Conservation (phyloP, 2,888 invertebrate species). For the Acanthacorydalis orientalis region DNA sequence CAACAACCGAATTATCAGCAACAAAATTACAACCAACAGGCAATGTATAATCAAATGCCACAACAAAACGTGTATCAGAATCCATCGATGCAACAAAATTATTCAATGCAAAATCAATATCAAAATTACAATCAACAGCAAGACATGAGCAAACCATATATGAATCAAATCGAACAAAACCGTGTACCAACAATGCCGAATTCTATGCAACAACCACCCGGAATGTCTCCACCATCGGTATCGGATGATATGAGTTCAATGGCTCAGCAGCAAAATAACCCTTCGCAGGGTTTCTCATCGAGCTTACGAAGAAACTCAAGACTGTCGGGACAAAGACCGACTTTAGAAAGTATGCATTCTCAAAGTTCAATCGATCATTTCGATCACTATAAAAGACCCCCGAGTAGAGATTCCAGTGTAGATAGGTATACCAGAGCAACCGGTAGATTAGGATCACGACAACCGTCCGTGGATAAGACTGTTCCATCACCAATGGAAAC, state of each 20-base stretch:
- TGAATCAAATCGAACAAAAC: constrained; percentile 20
- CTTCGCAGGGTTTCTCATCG: constrained; percentile 14
- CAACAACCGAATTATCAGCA: constrained; percentile 11
- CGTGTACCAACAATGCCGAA: constrained; percentile 13
- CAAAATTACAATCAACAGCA: constrained; percentile 15
- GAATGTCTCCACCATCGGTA: constrained; percentile 14
- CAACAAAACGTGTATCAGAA: constrained; percentile 9
- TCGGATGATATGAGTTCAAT: constrained; percentile 12
- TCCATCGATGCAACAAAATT: constrained; percentile 9
- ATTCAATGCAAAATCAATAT: constrained; percentile 11
- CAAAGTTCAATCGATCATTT: constrained; percentile 76
- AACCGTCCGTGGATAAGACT: constrained; percentile 59
- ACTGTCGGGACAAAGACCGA: constrained; percentile 28
- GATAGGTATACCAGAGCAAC: constrained; percentile 57
- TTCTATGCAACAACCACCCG: constrained; percentile 11
- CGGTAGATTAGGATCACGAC: constrained; percentile 49
- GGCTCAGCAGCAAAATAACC: constrained; percentile 19
- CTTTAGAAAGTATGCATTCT: constrained; percentile 25
- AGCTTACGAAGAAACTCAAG: constrained; percentile 29
- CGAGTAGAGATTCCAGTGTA: constrained; percentile 73
- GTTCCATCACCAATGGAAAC: constrained; percentile 15
- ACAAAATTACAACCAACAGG: constrained; percentile 9
- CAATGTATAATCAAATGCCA: constrained; percentile 9
- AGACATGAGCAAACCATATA: constrained; percentile 6
- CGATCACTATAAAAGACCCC: constrained; percentile 86